A percentile compares a stretch with the other conserved stretches of the same genome.
phyloP scores from a whole-genome alignment of 2,113 vertebrate genomes.

The human region GRCh38 chr6:164567501-164568000 shows the following conservation, averaged over 20 bases:
- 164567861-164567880: not conserved
- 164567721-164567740: not conserved
- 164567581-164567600: not conserved
- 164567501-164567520: no score
- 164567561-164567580: not conserved
- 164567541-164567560: not conserved
- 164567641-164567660: not conserved
- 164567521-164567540: not conserved
- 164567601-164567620: not conserved
- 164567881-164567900: not conserved
- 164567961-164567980: not conserved
- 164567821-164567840: accelerated
- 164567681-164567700: not conserved
- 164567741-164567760: not conserved
- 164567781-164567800: not conserved
- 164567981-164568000: not conserved
- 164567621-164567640: not conserved
- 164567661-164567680: not conserved
- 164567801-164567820: not conserved
- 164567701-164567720: not conserved
- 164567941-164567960: not conserved
- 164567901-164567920: not conserved
- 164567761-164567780: not conserved
- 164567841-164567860: not conserved
- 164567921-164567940: not conserved